Percentiles rank a stretch among this genome's conserved stretches.
phyloP scores from a whole-genome alignment of 2,797 vertebrate species.

The Odontamblyopus rebecca region DNA sequence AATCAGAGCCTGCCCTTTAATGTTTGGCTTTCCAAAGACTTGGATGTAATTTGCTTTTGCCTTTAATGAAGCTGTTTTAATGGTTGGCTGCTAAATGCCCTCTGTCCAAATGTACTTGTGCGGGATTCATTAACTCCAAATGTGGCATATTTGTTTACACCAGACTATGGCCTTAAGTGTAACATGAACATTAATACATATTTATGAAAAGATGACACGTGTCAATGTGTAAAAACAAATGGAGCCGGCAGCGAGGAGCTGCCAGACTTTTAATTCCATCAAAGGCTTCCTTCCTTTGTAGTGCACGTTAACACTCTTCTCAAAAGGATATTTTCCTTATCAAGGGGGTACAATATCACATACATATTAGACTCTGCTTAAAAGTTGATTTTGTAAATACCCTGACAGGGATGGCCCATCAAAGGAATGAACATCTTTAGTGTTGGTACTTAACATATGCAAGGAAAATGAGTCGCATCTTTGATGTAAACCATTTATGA shows the following conservation, averaged over 20 bases:
- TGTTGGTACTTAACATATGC: slow-evolving; percentile 57
- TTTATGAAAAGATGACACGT: slow-evolving; percentile 63
- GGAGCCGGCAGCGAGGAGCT: slow-evolving; percentile 53
- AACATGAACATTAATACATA: slow-evolving; percentile 58
- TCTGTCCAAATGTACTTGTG: slow-evolving; percentile 23
- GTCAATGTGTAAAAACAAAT: slow-evolving; percentile 65
- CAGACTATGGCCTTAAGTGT: slow-evolving; percentile 52
- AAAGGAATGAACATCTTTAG: slow-evolving; percentile 64
- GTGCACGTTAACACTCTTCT: slow-evolving; percentile 60
- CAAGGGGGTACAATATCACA: slow-evolving; percentile 73
- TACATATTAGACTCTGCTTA: slow-evolving; percentile 67
- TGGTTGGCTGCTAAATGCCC: slow-evolving; percentile 24
- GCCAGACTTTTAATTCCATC: slow-evolving; percentile 77
- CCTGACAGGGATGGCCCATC: slow-evolving; percentile 66
- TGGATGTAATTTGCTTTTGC: slow-evolving; percentile 26
- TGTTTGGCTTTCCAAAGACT: slow-evolving; percentile 11
- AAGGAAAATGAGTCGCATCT: slow-evolving; percentile 67
- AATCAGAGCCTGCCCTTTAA: slow-evolving; percentile 7
- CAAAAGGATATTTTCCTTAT: slow-evolving; percentile 73
- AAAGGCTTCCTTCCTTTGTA: slow-evolving; percentile 75
- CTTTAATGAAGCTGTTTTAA: slow-evolving; percentile 26
- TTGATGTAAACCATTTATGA: slow-evolving; percentile 48
- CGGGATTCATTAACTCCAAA: slow-evolving; percentile 25
- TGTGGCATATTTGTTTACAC: slow-evolving; percentile 59
- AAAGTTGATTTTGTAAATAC: slow-evolving; percentile 61